Conservation (phyloP, 2,797 vertebrate genomes). For the Halcyon chelicuti region DNA sequence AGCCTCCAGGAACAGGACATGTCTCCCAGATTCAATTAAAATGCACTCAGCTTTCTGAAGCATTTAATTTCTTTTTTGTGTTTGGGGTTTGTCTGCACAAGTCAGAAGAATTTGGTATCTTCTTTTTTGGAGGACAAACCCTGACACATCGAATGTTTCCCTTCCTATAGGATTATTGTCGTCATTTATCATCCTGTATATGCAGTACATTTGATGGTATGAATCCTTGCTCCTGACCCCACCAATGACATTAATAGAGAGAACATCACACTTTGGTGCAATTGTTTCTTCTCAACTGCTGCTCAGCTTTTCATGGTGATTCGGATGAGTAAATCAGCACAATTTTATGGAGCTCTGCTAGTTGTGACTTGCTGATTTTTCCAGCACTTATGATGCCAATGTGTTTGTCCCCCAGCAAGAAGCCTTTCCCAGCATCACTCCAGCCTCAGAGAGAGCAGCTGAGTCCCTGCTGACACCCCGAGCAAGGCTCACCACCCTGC, state of each 20-base stretch:
- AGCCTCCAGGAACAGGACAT: not conserved
- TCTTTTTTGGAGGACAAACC: not conserved
- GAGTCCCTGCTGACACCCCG: not conserved
- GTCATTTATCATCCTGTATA: not conserved
- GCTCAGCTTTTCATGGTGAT: not conserved
- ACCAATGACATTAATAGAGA: not conserved
- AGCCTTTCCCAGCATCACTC: not conserved
- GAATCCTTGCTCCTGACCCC: constrained; percentile 1
- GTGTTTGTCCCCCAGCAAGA: not conserved
- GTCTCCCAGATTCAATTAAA: not conserved
- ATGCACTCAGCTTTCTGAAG: not conserved
- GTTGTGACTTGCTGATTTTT: constrained; percentile 25
- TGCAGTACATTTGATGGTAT: not conserved
- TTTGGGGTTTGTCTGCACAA: not conserved
- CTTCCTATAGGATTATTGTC: not conserved
- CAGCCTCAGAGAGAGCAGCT: not conserved
- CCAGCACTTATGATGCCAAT: not conserved
- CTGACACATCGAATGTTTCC: not conserved
- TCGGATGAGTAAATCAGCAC: not conserved
- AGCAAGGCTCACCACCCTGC: not conserved
- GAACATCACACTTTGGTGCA: not conserved
- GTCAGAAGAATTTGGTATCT: not conserved
- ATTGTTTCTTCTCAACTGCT: not conserved
- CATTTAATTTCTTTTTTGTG: not conserved
- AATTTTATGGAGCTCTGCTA: constrained; percentile 11